Base-by-base conservation (phyloP, 1,140 invertebrate genomes). In the Oncopodura yosiiana region DNA sequence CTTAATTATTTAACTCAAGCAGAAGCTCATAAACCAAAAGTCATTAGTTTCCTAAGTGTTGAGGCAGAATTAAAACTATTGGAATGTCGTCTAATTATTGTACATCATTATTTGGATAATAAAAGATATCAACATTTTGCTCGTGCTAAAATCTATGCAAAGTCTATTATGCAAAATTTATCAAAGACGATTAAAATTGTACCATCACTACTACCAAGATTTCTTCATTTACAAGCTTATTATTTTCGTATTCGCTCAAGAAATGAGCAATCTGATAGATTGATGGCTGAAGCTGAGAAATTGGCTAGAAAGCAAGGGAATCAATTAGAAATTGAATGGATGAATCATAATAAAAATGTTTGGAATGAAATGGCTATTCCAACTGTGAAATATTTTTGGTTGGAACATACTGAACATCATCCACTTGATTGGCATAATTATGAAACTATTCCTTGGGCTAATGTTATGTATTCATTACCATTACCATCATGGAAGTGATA, bases 401-500 rank as follows among this genome's bases (percentile, higher is more conserved):
- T 61, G 3, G 58, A 61, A 27, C 51, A 64, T 41, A 41, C 56
- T 1, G 58, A 61, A 36, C 19, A 21, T 32, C 34, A 48, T 23
- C 19, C 16, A 9, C 29, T 57, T 19, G 58, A 64, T 27, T 60
- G 58, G 56, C 53, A 55, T 51, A 16, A 44, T 3, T 39, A 37
- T n/a, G 53, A 32, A 9, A 49, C 55, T 37, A 21, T 60, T 1
- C 57, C 53, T n/a, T 61, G 58, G 58, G 26, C 44, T 27, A 56
- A 64, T 42, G 55, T 58, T 1, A 58, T 64, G 62, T 64, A 53
- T 41, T 55, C 58, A 3, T 42, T 64, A 11, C 62, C 62, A 16
- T 29, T 58, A 19, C 62, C 62, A 8, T 32, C 36, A 2, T 63
- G 61, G 61, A 63, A 56, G 18, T 58, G 41, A 51, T 8, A 49